Conservation (phyloP, 2,113 vertebrate species). For the Caranx ignobilis region DNA sequence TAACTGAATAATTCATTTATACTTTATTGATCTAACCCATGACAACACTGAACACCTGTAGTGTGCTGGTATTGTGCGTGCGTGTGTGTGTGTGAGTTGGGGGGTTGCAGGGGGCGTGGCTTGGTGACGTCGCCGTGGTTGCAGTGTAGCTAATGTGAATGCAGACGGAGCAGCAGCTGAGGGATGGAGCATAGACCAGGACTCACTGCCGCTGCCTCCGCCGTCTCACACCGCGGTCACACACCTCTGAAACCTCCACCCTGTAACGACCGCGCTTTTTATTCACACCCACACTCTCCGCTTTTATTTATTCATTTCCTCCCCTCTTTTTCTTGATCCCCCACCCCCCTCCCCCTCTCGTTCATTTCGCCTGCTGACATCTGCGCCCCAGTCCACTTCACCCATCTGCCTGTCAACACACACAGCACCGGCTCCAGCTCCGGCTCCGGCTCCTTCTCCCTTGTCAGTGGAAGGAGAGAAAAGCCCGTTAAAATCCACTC, state of each 20-base stretch:
- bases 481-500: constrained; percentile 1
- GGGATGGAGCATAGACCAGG: constrained; percentile 65
- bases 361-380: constrained; percentile 11
- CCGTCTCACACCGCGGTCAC: constrained; percentile 27
- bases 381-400: constrained; percentile 32
- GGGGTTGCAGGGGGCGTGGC: constrained; percentile 70
- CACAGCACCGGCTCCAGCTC: constrained; percentile 45
- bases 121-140: constrained; percentile 66
- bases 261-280: constrained; percentile 2
- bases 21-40: too few relatives aligned
- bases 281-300: not conserved
- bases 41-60: not conserved
- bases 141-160: constrained; percentile 57
- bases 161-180: constrained; percentile 57
- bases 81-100: not conserved
- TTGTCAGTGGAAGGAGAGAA: constrained; percentile 14
- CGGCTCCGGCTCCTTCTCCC: constrained; percentile 42
- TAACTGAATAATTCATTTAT: too few relatives aligned
- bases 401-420: constrained; percentile 40
- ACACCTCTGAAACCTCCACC: constrained; percentile 16
- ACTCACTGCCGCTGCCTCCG: too few relatives aligned
- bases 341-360: too few relatives aligned
- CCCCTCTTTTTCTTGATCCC: too few relatives aligned
- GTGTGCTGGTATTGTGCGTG: not conserved
- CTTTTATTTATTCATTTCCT: too few relatives aligned